Evolutionary conservation across 2,797 vertebrate genomes (phyloP).

Genomic region (Diglossa cyanea): DNA sequence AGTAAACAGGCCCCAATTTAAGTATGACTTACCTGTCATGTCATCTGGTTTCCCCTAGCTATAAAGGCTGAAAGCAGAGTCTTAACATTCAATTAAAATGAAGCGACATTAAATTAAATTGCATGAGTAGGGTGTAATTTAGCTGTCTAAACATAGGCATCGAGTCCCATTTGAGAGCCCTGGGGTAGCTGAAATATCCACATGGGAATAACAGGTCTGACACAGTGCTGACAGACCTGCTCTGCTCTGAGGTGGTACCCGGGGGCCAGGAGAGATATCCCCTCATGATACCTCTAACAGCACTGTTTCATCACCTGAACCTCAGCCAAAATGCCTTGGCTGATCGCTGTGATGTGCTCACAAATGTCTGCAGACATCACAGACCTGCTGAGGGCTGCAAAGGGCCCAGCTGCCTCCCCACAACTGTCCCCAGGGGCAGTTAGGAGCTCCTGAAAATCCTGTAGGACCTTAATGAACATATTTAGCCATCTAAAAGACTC

Average conservation of each 20-base stretch:
- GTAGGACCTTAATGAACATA: not conserved
- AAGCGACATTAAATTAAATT: slow-evolving; percentile 28
- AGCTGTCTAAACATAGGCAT: slow-evolving; percentile 34
- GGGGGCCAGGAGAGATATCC: not conserved
- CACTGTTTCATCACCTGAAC: not conserved
- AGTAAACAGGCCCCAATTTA: not conserved
- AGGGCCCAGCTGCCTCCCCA: not conserved
- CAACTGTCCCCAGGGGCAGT: not conserved
- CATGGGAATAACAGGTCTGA: not conserved
- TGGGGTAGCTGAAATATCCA: not conserved
- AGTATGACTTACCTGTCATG: not conserved
- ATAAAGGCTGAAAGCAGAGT: not conserved
- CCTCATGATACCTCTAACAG: not conserved
- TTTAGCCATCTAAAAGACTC: not conserved
- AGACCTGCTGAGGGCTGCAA: not conserved
- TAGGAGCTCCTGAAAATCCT: not conserved
- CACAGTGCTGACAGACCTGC: not conserved
- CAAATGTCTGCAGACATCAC: not conserved
- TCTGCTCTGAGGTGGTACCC: not conserved
- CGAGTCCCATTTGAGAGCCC: not conserved
- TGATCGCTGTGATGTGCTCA: not conserved
- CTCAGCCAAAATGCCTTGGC: not conserved
- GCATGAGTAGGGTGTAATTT: not conserved
- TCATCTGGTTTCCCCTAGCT: not conserved
- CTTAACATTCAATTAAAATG: slow-evolving; percentile 41